Base-by-base conservation (phyloP, 2,888 invertebrate species). In the Epiblema foenella region DNA sequence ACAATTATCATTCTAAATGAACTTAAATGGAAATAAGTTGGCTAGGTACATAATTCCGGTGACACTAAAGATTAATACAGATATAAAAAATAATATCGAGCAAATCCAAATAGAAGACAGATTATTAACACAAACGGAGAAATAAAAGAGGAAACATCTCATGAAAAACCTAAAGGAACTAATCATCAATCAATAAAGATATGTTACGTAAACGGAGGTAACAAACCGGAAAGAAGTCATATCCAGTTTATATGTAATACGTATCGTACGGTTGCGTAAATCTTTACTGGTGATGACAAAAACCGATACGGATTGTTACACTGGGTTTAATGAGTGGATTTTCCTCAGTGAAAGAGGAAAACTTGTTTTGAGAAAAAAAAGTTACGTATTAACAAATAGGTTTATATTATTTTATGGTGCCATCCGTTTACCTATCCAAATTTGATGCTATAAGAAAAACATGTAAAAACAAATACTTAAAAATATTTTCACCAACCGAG, bases 191-290 rank as follows among this genome's bases (percentile, higher is more conserved):
- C 59, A 60, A 65, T 60, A 60, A 59, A 59, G 63, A 18, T 46
- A 29, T 11, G 15, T 70, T 66, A 60, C 60, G 65, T 10, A 42
- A 70, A 4, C 15, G 33, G 24, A 70, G 54, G 65, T 66, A 70
- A 66, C 59, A 65, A 70, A 70, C 70, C 54, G 54, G 70, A 70
- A 70, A 70, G 59, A 70, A 63, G 29, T 59, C 33, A 37, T 49
- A 59, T 42, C 18, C 56, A 64, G 64, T 59, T 46, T 54, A 46
- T 65, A 66, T 66, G 65, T 70, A 70, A 70, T 49, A 33, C 17
- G 33, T 33, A 33, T 46, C n/a, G n/a, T 46, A 46, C n/a, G 29
- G 52, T 70, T 70, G 65, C 65, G 70, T 70, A 60, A 66, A 56
- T 17, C 20, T 29, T 46, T 63, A 69, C 49, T 63, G 37, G 62